A percentile compares a stretch with the other conserved stretches of the same genome.
phyloP scores from a whole-genome alignment of 2,888 invertebrate genomes.

The Eristalinus sepulchralis region DNA sequence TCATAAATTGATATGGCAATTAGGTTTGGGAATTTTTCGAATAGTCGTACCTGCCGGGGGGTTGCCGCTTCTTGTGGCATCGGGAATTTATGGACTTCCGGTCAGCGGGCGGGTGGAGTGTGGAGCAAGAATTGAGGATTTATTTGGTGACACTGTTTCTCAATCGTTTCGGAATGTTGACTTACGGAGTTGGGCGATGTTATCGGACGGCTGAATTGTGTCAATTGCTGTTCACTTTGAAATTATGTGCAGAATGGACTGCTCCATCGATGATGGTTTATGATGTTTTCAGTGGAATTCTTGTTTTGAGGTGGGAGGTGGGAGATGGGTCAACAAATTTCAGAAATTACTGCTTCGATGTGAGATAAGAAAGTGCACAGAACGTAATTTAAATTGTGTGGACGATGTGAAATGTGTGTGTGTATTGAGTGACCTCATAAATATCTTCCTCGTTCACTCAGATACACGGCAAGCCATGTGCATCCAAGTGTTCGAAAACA shows the following conservation, averaged over 20 bases:
- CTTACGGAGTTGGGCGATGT: background rate
- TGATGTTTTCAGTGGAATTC: background rate
- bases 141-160: slow-evolving; percentile 17
- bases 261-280: background rate
- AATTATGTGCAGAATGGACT: background rate
- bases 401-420: no score
- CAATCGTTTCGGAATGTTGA: slow-evolving; percentile 27
- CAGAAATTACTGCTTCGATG: background rate
- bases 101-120: slow-evolving; percentile 3
- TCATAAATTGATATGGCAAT: slow-evolving; percentile 62
- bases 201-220: background rate
- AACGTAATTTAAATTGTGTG: background rate
- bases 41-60: background rate
- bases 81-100: slow-evolving; percentile 37
- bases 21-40: slow-evolving; percentile 41
- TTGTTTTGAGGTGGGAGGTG: background rate
- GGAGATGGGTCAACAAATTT: background rate
- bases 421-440: no score
- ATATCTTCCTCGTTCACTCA: no score
- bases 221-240: background rate
- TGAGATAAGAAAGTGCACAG: background rate
- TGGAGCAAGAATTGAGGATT: slow-evolving; percentile 20
- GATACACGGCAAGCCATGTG: no score
- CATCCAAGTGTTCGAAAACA: no score
- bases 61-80: background rate